Percentiles rank a stretch among this genome's conserved stretches.
Evolutionary conservation across 2,113 vertebrate species (phyloP).

Genomic region (Cheirogaleus medius): DNA sequence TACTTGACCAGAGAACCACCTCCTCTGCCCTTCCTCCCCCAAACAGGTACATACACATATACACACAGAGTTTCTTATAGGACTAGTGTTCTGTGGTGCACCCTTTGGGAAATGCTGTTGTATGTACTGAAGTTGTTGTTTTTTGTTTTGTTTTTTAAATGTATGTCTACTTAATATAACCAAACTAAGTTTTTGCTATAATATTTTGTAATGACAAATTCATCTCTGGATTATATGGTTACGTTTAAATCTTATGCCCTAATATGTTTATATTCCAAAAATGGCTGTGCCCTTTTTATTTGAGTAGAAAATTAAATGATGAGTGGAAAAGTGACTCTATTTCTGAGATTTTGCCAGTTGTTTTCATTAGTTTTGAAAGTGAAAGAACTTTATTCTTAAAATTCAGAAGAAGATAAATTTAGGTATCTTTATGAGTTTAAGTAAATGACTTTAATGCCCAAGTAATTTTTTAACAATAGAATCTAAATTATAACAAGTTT

Average conservation of each 20-base stretch:
- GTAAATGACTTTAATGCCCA: not conserved
- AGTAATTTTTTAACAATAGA: not conserved
- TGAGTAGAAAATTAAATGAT: not conserved
- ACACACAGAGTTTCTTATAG: not conserved
- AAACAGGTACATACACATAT: not conserved
- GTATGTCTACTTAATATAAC: not conserved
- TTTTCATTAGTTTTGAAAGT: constrained; percentile 28
- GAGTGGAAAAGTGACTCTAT: not conserved
- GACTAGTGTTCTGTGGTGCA: not conserved
- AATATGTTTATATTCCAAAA: not conserved
- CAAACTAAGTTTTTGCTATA: too few relatives aligned
- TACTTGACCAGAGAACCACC: not conserved
- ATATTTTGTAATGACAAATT: not conserved
- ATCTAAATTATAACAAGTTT: not conserved
- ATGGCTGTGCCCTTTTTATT: not conserved
- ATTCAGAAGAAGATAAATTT: not conserved
- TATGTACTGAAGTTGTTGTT: not conserved
- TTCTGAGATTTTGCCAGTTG: not conserved
- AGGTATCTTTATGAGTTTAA: not conserved
- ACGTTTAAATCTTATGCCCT: not conserved
- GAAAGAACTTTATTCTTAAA: not conserved
- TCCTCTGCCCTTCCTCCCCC: not conserved
- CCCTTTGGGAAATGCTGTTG: not conserved
- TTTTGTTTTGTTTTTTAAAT: not conserved
- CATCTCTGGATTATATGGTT: not conserved